A percentile compares a stretch with the other conserved stretches of the same genome.
These are phyloP conservation scores for Montipora sp. DNA, from an alignment of 64 coral and sea anemone species.

Conservation along the genomic window DNA sequence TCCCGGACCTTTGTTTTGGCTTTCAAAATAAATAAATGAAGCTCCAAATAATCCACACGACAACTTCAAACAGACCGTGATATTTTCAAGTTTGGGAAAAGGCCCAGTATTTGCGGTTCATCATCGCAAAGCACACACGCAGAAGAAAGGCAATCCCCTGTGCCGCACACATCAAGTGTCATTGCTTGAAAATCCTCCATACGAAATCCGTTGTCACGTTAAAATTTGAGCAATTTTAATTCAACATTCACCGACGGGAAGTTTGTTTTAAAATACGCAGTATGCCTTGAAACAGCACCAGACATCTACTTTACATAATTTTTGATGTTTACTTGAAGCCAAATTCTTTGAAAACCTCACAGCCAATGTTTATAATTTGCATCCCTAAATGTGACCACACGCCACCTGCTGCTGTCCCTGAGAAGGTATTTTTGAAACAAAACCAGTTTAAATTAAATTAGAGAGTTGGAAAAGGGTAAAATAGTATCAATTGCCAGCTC, in stretches of 20 bases:
- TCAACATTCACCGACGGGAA: neutral
- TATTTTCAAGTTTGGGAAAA: neutral
- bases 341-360: conserved; percentile 14
- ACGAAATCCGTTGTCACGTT: neutral
- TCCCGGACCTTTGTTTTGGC: neutral
- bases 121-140: neutral
- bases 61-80: neutral
- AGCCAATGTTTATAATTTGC: conserved; percentile 4
- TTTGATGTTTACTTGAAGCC: neutral
- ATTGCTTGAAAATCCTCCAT: neutral
- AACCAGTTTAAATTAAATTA: neutral
- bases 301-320: neutral
- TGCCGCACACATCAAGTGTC: neutral
- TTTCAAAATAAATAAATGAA: neutral
- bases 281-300: neutral
- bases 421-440: neutral
- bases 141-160: neutral
- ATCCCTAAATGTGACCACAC: neutral
- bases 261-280: neutral
- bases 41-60: neutral
- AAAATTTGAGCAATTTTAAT: neutral
- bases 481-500: neutral
- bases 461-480: neutral
- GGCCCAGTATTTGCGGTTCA: neutral
- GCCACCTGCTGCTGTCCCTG: conserved; percentile 11